A percentile compares a stretch with the other conserved stretches of the same genome.
These are phyloP conservation scores for Watsonalla binaria DNA, from an alignment of 2,888 invertebrate genomes.

Conservation along the genomic window DNA sequence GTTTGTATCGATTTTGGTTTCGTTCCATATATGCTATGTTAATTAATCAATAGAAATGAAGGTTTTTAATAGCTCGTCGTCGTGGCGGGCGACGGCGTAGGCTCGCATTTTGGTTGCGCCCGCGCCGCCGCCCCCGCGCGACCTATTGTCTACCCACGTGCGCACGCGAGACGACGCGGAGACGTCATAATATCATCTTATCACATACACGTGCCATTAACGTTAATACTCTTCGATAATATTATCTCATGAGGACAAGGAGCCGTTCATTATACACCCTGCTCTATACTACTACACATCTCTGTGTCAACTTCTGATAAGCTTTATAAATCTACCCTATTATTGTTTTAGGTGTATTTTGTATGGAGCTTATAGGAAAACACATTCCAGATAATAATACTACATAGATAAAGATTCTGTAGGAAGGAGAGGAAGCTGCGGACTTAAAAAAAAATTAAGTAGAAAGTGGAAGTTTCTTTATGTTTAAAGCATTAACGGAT, in stretches of 20 bases:
- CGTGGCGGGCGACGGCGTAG: slow-evolving; percentile 36
- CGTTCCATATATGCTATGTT: slow-evolving; percentile 36
- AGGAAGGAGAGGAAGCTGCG: too few species aligned
- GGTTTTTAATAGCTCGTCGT: slow-evolving; percentile 9
- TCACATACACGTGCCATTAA: slow-evolving; percentile 45
- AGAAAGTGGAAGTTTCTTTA: slow-evolving; percentile 11
- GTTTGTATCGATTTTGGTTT: slow-evolving; percentile 25
- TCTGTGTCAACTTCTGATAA: too few species aligned
- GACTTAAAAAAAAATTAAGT: neutral
- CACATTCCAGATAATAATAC: too few species aligned
- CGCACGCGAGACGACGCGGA: slow-evolving; percentile 38
- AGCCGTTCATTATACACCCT: neutral
- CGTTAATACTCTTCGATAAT: slow-evolving; percentile 22
- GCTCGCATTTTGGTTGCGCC: slow-evolving; percentile 59
- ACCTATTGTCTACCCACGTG: slow-evolving; percentile 66
- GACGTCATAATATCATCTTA: slow-evolving; percentile 56
- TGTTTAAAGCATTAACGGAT: slow-evolving; percentile 44
- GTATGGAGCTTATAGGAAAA: too few species aligned
- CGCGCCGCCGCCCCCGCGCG: slow-evolving; percentile 48
- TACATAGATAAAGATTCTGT: too few species aligned
- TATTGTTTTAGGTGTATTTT: too few species aligned
- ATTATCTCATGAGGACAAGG: slow-evolving; percentile 16
- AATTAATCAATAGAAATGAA: slow-evolving; percentile 48
- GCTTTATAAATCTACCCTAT: too few species aligned
- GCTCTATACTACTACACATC: neutral